phyloP scores from a whole-genome alignment of 2,888 invertebrate species.

The Nasonovia ribisnigri region DNA sequence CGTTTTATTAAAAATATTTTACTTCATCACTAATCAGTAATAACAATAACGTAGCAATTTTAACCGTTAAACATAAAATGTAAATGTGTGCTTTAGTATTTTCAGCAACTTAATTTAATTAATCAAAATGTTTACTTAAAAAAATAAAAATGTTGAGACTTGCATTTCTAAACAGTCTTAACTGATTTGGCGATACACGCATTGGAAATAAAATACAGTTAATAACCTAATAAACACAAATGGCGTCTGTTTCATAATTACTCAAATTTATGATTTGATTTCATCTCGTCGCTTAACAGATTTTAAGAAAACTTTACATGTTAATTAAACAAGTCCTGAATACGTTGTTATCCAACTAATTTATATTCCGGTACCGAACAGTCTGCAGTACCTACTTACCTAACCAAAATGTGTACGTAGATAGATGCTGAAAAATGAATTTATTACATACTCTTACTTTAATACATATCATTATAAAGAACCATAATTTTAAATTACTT shows the following conservation, averaged over 20 bases:
- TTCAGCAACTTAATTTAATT: neutral
- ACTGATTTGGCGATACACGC: neutral
- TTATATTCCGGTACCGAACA: neutral
- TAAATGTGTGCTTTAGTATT: neutral
- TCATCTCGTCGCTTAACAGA: neutral
- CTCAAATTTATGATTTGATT: neutral
- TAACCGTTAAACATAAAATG: neutral
- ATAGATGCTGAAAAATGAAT: constrained; percentile 10
- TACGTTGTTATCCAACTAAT: neutral
- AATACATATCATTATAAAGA: neutral
- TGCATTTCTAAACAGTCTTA: neutral
- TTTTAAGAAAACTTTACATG: constrained; percentile 27
- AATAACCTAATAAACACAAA: neutral
- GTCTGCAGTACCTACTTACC: neutral
- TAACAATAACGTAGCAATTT: neutral
- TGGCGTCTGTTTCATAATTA: neutral
- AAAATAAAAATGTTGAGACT: neutral
- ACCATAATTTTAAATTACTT: neutral
- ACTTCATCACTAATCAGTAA: neutral
- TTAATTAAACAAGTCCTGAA: constrained; percentile 22
- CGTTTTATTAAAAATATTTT: neutral
- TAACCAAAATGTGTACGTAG: neutral
- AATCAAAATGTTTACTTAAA: neutral
- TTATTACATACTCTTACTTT: neutral
- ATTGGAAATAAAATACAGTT: neutral